phyloP scores from a whole-genome alignment of 2,113 vertebrate species.

The Carlito syrichta region DNA sequence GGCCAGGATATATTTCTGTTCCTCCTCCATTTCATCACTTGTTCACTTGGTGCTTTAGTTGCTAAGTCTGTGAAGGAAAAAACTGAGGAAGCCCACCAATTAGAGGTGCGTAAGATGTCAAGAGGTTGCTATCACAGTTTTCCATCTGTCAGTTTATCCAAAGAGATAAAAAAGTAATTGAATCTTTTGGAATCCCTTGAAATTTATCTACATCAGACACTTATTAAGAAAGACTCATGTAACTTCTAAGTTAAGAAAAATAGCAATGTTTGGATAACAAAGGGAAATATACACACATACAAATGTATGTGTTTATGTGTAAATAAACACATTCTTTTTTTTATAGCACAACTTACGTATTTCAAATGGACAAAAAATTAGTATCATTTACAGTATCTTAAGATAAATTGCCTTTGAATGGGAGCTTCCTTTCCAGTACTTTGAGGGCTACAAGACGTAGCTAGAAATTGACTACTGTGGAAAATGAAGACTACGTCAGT shows the following conservation, averaged over 20 bases:
- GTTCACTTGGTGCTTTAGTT: neutral
- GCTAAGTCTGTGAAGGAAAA: neutral
- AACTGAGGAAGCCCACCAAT: neutral
- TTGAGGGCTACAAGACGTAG: no score
- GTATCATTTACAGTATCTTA: no score
- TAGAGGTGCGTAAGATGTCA: neutral
- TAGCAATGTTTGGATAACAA: neutral
- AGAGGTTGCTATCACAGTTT: neutral
- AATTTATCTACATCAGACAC: neutral
- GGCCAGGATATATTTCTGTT: neutral
- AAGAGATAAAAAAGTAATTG: neutral
- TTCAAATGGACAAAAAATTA: no score
- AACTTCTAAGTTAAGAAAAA: neutral
- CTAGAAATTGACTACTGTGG: no score
- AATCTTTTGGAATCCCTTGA: neutral
- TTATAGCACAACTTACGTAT: no score
- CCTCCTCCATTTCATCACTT: neutral
- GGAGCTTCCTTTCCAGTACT: no score
- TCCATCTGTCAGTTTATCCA: neutral
- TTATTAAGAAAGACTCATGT: neutral
- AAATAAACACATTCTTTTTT: neutral
- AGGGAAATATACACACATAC: neutral
- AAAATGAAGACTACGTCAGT: no score
- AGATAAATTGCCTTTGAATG: no score
- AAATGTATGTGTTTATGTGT: neutral